Percentiles rank a stretch among this genome's conserved stretches.
Evolutionary conservation across 2,888 invertebrate genomes (phyloP).

Genomic region (Psylliodes chrysocephalus): DNA sequence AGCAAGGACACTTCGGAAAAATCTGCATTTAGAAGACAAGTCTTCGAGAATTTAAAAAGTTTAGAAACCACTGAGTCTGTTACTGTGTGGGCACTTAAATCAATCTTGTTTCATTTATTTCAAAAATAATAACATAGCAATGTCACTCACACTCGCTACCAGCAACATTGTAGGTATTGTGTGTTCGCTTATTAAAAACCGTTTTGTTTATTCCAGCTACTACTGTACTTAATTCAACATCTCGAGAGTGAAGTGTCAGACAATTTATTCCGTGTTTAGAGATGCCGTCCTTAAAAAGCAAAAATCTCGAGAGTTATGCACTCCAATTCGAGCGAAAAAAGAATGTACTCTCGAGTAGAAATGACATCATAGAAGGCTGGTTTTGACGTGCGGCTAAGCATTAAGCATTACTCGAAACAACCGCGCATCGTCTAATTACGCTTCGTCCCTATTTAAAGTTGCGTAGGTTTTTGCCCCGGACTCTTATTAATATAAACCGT

Average conservation of each 20-base stretch:
- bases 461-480: slow-evolving; percentile 37
- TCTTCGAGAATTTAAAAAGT: no score
- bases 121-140: not conserved
- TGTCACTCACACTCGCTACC: not conserved
- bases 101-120: not conserved
- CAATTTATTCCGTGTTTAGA: slow-evolving; percentile 6
- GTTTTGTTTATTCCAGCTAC: not conserved
- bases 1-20: no score
- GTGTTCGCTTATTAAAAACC: not conserved
- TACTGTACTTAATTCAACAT: slow-evolving; percentile 1
- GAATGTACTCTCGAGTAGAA: slow-evolving; percentile 28
- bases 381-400: slow-evolving; percentile 39
- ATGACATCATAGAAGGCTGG: slow-evolving; percentile 40
- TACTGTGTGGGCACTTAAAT: no score
- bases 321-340: slow-evolving; percentile 22
- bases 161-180: not conserved
- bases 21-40: no score
- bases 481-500: slow-evolving; percentile 15
- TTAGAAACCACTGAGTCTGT: no score
- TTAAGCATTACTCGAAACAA: slow-evolving; percentile 38
- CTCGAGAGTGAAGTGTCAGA: slow-evolving; percentile 7
- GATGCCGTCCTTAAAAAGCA: slow-evolving; percentile 10
- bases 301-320: slow-evolving; percentile 27
- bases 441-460: slow-evolving; percentile 41
- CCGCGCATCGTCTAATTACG: slow-evolving; percentile 39